These are phyloP conservation scores for Hirudo medicinalis DNA, from an alignment of 1,140 invertebrate genomes.

Conservation along the genomic window DNA sequence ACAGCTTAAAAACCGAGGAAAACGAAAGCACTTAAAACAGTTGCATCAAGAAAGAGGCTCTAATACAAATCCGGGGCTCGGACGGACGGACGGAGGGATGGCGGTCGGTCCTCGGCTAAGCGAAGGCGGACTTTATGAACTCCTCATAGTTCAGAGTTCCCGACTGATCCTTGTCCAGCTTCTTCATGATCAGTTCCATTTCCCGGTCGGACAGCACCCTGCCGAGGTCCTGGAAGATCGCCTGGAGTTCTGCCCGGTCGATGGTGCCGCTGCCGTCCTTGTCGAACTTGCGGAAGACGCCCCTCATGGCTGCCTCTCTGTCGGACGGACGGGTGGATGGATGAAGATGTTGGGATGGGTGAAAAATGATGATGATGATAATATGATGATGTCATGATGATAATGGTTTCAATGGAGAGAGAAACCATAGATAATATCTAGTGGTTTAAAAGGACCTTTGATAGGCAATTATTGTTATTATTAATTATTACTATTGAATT, in stretches of 20 bases:
- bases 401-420: too few species aligned
- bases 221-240: conserved; percentile 16
- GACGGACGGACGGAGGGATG: too few species aligned
- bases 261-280: conserved; percentile 20
- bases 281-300: conserved; percentile 19
- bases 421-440: background rate
- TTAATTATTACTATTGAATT: background rate
- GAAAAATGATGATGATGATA: too few species aligned
- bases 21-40: too few species aligned
- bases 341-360: background rate
- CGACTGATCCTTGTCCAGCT: conserved; percentile 14
- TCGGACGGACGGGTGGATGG: background rate
- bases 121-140: conserved; percentile 16
- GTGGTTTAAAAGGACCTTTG: background rate
- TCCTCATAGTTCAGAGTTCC: conserved; percentile 21
- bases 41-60: too few species aligned
- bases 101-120: background rate
- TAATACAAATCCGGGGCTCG: too few species aligned
- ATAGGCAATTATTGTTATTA: background rate
- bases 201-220: conserved; percentile 15
- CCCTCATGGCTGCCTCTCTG: conserved; percentile 21
- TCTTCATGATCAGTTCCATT: conserved; percentile 10
- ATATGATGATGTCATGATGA: too few species aligned
- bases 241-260: conserved; percentile 15
- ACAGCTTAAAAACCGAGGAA: too few species aligned